phyloP scores from a whole-genome alignment of 2,888 invertebrate genomes.

The Spicauda simplicius region DNA sequence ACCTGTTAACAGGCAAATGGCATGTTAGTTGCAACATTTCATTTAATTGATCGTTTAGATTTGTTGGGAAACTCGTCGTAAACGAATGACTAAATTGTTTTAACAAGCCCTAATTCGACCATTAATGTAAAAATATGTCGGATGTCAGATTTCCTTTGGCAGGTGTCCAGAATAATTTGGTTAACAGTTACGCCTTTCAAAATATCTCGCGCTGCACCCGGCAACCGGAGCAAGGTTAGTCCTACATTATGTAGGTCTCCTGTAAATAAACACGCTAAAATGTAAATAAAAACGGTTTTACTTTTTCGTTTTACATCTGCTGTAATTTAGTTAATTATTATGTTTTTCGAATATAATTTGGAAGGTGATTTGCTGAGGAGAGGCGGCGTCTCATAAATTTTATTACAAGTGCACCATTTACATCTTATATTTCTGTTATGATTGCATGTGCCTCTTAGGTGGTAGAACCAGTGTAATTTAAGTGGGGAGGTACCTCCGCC shows the following conservation, averaged over 20 bases:
- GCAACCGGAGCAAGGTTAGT: conserved; percentile 62
- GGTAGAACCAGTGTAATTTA: no score
- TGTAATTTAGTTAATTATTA: neutral
- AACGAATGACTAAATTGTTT: conserved; percentile 9
- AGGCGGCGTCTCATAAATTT: no score
- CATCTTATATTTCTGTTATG: no score
- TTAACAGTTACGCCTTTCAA: conserved; percentile 68
- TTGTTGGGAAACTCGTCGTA: conserved; percentile 1
- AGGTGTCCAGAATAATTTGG: conserved; percentile 69
- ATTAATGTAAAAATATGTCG: conserved; percentile 30
- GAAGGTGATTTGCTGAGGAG: no score
- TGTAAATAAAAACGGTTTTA: neutral
- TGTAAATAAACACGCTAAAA: conserved; percentile 46
- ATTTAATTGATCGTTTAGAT: neutral
- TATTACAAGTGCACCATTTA: no score
- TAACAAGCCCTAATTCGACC: conserved; percentile 7
- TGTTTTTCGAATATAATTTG: no score
- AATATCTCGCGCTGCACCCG: conserved; percentile 63
- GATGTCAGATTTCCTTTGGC: conserved; percentile 57
- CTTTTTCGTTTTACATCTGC: neutral
- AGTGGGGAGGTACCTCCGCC: no score
- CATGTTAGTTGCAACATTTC: conserved; percentile 24
- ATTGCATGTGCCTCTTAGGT: no score
- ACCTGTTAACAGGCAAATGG: conserved; percentile 1
- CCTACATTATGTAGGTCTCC: conserved; percentile 49